A percentile compares a stretch with the other conserved stretches of the same genome.
These are phyloP conservation scores for Enteromius afrohamiltoni DNA, from an alignment of 2,797 vertebrate genomes.

Conservation along the genomic window DNA sequence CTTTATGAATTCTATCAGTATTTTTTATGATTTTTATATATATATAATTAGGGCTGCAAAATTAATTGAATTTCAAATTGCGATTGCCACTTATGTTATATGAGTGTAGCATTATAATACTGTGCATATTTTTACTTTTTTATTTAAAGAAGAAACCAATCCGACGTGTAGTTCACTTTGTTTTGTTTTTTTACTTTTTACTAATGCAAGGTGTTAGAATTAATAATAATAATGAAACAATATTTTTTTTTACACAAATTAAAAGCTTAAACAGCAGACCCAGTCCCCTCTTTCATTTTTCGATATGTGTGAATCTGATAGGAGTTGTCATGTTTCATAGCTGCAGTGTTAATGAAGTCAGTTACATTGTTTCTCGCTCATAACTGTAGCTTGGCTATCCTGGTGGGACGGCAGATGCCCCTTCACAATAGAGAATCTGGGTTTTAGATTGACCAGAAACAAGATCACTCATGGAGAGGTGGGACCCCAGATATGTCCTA, in stretches of 20 bases:
- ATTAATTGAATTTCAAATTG: too few species aligned
- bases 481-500: slow-evolving; percentile 39
- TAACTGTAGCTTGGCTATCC: slow-evolving; percentile 8
- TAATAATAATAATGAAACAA: too few species aligned
- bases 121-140: too few species aligned
- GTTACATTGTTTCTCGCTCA: slow-evolving; percentile 1
- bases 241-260: too few species aligned
- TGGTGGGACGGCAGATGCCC: slow-evolving; percentile 36
- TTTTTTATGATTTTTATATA: not conserved
- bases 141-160: too few species aligned
- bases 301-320: not conserved
- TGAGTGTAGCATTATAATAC: too few species aligned
- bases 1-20: not conserved
- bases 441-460: slow-evolving; percentile 25
- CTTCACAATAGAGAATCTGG: slow-evolving; percentile 27
- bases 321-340: slow-evolving; percentile 18
- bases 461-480: slow-evolving; percentile 38
- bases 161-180: too few species aligned
- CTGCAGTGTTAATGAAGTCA: slow-evolving; percentile 24
- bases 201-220: too few species aligned
- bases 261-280: not conserved
- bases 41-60: too few species aligned
- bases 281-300: not conserved
- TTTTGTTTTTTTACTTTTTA: too few species aligned
- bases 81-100: too few species aligned